Percentiles rank a stretch among this genome's conserved stretches.
Conservation (phyloP, 2,888 invertebrate species). For the Bursaphelenchus okinawaensis region DNA sequence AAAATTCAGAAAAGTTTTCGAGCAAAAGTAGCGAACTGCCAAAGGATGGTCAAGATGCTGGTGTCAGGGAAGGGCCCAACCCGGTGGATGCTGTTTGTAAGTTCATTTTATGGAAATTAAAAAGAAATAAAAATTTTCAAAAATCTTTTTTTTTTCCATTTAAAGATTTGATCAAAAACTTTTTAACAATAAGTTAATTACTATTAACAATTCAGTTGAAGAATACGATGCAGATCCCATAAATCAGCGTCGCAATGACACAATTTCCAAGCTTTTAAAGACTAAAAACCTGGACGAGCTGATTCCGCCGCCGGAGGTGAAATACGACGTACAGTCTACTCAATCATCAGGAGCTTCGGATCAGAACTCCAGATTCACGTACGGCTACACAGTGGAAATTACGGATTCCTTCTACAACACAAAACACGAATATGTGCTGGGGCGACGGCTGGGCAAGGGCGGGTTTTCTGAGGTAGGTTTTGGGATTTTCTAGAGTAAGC, state of each 20-base stretch:
- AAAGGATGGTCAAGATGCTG: too few relatives aligned
- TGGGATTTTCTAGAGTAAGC: too few relatives aligned
- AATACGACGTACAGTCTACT: neutral
- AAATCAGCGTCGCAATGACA: neutral
- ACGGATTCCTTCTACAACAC: neutral
- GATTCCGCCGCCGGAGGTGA: neutral
- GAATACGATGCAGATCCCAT: neutral
- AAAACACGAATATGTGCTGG: neutral
- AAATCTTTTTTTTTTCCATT: too few relatives aligned
- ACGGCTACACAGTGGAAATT: neutral
- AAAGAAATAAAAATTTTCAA: too few relatives aligned
- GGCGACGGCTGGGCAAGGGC: neutral
- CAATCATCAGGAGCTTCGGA: conserved; percentile 1
- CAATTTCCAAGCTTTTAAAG: neutral
- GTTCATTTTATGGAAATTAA: too few relatives aligned
- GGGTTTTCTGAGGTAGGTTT: conserved; percentile 1
- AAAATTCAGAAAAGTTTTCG: too few relatives aligned
- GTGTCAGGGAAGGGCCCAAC: too few relatives aligned
- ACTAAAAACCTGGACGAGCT: neutral
- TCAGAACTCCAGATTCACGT: neutral
- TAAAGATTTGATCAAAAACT: too few relatives aligned
- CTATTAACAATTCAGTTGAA: too few relatives aligned
- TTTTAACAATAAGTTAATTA: too few relatives aligned
- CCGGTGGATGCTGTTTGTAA: too few relatives aligned
- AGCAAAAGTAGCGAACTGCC: too few relatives aligned